Evolutionary conservation across 2,797 vertebrate genomes (phyloP).

Genomic region (Meriones psammophilus): DNA sequence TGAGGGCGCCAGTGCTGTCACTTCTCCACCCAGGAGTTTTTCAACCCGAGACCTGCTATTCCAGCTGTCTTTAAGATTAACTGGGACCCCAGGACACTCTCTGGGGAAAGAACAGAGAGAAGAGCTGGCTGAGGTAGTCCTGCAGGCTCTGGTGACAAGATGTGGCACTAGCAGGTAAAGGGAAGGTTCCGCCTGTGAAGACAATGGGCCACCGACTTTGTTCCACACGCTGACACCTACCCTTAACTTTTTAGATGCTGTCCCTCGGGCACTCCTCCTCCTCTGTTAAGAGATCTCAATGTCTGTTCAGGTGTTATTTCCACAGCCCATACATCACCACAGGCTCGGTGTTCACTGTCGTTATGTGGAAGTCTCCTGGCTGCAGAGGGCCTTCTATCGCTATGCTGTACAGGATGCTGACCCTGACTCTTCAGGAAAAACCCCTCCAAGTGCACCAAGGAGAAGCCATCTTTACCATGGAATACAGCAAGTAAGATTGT

Average conservation of each 20-base stretch:
- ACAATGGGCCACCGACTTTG: not conserved
- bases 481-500: constrained; percentile 69
- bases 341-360: constrained; percentile 72
- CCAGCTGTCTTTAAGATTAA: constrained; percentile 66
- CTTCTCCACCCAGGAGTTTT: constrained; percentile 45
- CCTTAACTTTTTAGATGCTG: not conserved
- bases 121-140: constrained; percentile 59
- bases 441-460: constrained; percentile 63
- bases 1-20: constrained; percentile 66
- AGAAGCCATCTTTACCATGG: constrained; percentile 69
- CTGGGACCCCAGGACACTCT: constrained; percentile 14
- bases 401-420: constrained; percentile 56
- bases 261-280: not conserved
- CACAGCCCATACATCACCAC: constrained; percentile 66
- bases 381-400: constrained; percentile 68
- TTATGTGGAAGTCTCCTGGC: constrained; percentile 63
- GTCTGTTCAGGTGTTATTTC: constrained; percentile 76
- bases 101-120: constrained; percentile 50
- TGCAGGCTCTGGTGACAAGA: constrained; percentile 72
- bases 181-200: not conserved
- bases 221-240: not conserved
- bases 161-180: constrained; percentile 69
- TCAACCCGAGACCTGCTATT: constrained; percentile 59
- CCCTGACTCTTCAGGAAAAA: constrained; percentile 61
- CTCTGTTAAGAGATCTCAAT: constrained; percentile 46